Base-by-base conservation (phyloP, 2,113 vertebrate species). In the Dendrocopos noguchii region DNA sequence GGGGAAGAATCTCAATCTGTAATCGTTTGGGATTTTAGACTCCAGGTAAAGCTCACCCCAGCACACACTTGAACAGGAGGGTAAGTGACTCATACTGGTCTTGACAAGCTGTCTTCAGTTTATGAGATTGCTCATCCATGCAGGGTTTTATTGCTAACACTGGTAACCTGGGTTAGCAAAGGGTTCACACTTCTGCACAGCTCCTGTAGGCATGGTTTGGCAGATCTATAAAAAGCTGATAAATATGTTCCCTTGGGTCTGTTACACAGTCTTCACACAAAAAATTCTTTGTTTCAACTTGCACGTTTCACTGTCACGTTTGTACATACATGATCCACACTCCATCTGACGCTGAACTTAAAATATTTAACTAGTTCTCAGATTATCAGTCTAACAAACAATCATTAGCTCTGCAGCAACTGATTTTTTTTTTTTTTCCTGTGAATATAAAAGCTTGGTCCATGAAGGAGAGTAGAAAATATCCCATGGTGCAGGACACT, bases 311-410 rank as follows among this genome's bases (percentile, higher is more conserved):
- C 14, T 71, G 53, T 57, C 44, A 36, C 27, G 57, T 91, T 19
- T 1, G 0, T 55, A 57, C 50, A 70, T 34, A 53, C 4, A 46
- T 50, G 17, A 61, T 56, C 15, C 20, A 57, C 1, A 0, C 11
- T 91, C 53, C 44, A 44, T 78, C 44, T 90, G 57, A 31, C 44
- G 86, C 28, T 53, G 20, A 15, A 74, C 47, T 91, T 64, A 28
- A 65, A 70, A 87, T 64, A 65, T 34, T 20, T 57, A 82, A 44
- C 10, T 24, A 39, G 28, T 73, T 83, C 34, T 80, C 67, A 90
- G 53, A 46, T 47, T 73, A 80, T n/a, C 34, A 81, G 13, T 52
- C 53, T 75, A 29, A 71, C 21, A 44, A 90, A 60, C 10, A 79
- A 6, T 34, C 65, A 74, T 19, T 8, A 39, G 10, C 24, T 12